A percentile compares a stretch with the other conserved stretches of the same genome.
phyloP scores from a whole-genome alignment of 2,888 invertebrate genomes.

The Fragum fragum region DNA sequence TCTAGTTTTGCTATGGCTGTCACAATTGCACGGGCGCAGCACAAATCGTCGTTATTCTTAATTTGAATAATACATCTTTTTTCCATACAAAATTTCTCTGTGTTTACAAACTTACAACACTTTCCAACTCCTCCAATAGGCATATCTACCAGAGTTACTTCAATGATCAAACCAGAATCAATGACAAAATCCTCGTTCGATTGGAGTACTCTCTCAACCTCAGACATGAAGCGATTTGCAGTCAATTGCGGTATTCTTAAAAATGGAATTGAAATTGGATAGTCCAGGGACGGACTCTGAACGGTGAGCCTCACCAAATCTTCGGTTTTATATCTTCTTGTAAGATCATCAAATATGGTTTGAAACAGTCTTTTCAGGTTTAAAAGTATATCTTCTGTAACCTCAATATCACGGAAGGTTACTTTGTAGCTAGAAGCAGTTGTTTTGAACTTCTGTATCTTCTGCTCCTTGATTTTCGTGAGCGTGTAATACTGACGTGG shows the following conservation, averaged over 20 bases:
- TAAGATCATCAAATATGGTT: slow-evolving; percentile 37
- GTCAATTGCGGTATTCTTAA: slow-evolving; percentile 13
- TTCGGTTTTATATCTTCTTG: slow-evolving; percentile 30
- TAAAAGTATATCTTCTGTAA: slow-evolving; percentile 36
- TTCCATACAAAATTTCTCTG: slow-evolving; percentile 34
- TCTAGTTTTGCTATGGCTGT: slow-evolving; percentile 53
- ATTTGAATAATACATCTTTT: slow-evolving; percentile 48
- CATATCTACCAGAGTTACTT: slow-evolving; percentile 37
- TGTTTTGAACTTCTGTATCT: slow-evolving; percentile 43
- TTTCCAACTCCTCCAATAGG: slow-evolving; percentile 36
- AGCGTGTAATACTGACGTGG: slow-evolving; percentile 38
- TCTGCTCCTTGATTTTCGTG: slow-evolving; percentile 39
- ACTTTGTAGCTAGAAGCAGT: slow-evolving; percentile 31
- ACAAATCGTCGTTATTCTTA: slow-evolving; percentile 49
- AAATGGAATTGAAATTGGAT: slow-evolving; percentile 40
- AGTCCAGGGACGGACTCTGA: slow-evolving; percentile 46
- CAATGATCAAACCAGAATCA: slow-evolving; percentile 43
- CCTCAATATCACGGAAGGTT: slow-evolving; percentile 35
- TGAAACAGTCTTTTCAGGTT: slow-evolving; percentile 34
- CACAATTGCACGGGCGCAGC: slow-evolving; percentile 52
- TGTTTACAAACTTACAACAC: slow-evolving; percentile 42
- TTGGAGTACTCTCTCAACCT: slow-evolving; percentile 36
- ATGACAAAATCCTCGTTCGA: slow-evolving; percentile 41
- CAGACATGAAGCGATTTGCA: slow-evolving; percentile 37
- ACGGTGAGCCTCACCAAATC: slow-evolving; percentile 41